Conservation (phyloP, 2,888 invertebrate genomes). For the Drosophila paracracens region DNA sequence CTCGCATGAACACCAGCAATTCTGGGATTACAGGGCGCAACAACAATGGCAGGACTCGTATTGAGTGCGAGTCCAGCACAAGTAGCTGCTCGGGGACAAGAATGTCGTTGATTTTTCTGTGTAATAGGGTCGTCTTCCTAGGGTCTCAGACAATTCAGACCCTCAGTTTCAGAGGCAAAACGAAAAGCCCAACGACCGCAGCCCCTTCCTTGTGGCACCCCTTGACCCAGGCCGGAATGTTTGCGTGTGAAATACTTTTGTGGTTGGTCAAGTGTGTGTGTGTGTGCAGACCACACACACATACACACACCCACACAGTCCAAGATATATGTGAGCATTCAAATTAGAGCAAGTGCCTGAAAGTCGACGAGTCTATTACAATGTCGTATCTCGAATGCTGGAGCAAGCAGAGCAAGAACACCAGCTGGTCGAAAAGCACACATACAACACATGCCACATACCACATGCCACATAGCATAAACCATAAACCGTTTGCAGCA, state of each 20-base stretch:
- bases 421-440: background rate
- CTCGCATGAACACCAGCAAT: slow-evolving; percentile 46
- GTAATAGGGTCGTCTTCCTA: slow-evolving; percentile 5
- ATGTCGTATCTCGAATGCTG: slow-evolving; percentile 9
- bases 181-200: slow-evolving; percentile 11
- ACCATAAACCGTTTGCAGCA: slow-evolving; percentile 4
- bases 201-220: slow-evolving; percentile 14
- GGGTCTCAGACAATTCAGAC: slow-evolving; percentile 31
- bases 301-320: background rate
- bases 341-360: slow-evolving; percentile 33
- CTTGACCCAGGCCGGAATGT: slow-evolving; percentile 43
- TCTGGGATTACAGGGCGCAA: slow-evolving; percentile 48
- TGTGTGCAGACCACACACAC: background rate
- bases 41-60: slow-evolving; percentile 19
- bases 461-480: background rate
- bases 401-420: slow-evolving; percentile 11
- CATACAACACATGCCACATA: background rate
- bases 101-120: slow-evolving; percentile 36
- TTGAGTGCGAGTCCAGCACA: background rate
- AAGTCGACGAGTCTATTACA: slow-evolving; percentile 55
- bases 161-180: slow-evolving; percentile 11
- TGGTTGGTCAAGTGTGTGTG: slow-evolving; percentile 48
- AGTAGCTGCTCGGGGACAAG: slow-evolving; percentile 19
- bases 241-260: slow-evolving; percentile 66
- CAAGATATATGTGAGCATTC: slow-evolving; percentile 37